Evolutionary conservation across 1,140 invertebrate genomes (phyloP), one percentile per base, ranked within the genome.

Genomic region (Nephila pilipes): DNA sequence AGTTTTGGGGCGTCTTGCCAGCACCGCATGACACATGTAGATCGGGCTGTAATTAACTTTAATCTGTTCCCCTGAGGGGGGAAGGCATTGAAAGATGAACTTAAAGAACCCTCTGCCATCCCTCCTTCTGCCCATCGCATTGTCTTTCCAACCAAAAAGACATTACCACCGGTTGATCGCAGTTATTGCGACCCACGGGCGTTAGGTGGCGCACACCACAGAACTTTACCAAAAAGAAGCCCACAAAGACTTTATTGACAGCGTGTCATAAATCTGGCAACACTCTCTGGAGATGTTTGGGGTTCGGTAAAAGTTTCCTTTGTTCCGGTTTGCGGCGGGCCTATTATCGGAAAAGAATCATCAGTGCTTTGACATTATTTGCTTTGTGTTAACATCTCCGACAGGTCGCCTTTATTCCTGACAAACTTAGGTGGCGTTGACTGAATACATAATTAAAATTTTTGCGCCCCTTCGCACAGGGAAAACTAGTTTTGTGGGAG

Each of bases 11-110:
- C 25, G 46, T 57, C 81, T 69, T 75, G 69, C 69, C 69, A 65
- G 60, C 60, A 32, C 22, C 79, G 90, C 80, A 46, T 93, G 91
- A 93, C 91, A 93, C 91, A 87, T 93, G 91, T 93, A 93, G 91
- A 87, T 87, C 20, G 91, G n/a, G 58, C 85, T 80, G 91, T 93
- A 93, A 93, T 93, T 93, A 93, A 93, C 91, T 93, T 93, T 93
- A 87, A 93, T 93, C 91, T 93, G 91, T 87, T 80, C 89, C 89
- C 46, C 80, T n/a, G 60, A 85, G 16, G 91, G 83, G 69, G 46
- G 87, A 79, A 32, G 57, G 60, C 58, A 93, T 85, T 87, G 91
- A 87, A 87, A 93, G 91, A 83, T 93, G 85, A 93, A 93, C 83
- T 87, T 60, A 87, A 93, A 38, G n/a, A 58, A 36, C 25, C 57